A percentile compares a stretch with the other conserved stretches of the same genome.
Conservation (phyloP, 2,797 vertebrate genomes). For the Rhincodon typus region DNA sequence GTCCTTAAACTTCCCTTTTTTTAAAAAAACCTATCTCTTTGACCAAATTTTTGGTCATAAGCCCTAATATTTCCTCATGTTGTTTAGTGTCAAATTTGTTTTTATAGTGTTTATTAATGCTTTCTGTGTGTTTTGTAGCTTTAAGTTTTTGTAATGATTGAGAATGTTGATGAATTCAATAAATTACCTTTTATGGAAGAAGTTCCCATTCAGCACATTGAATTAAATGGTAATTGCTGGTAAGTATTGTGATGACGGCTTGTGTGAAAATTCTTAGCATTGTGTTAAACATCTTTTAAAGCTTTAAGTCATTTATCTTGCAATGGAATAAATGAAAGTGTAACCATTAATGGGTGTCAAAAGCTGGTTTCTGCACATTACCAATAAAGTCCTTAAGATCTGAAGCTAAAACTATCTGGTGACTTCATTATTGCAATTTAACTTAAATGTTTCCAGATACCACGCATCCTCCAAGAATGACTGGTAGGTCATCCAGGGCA, state of each 20-base stretch:
- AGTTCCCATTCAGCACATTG: neutral
- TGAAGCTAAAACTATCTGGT: neutral
- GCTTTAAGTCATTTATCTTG: neutral
- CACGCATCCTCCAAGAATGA: neutral
- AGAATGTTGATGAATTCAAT: neutral
- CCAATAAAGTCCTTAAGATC: neutral
- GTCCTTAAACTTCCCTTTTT: neutral
- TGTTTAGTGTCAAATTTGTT: neutral
- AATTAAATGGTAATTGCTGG: neutral
- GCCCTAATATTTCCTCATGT: neutral
- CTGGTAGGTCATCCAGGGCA: neutral
- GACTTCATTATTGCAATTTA: neutral
- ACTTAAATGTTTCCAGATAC: neutral
- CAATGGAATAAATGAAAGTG: neutral
- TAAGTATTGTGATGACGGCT: neutral
- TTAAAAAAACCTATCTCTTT: neutral
- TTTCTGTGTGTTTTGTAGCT: too few species aligned
- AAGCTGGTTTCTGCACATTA: neutral
- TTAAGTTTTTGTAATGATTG: too few species aligned
- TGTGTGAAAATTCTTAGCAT: neutral
- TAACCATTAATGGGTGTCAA: neutral
- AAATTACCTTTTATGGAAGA: neutral
- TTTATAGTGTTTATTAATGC: neutral
- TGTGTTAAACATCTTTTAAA: slow-evolving; percentile 3
- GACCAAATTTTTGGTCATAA: neutral